Conservation (phyloP, 2,888 invertebrate species). For the Perithous albicinctus region DNA sequence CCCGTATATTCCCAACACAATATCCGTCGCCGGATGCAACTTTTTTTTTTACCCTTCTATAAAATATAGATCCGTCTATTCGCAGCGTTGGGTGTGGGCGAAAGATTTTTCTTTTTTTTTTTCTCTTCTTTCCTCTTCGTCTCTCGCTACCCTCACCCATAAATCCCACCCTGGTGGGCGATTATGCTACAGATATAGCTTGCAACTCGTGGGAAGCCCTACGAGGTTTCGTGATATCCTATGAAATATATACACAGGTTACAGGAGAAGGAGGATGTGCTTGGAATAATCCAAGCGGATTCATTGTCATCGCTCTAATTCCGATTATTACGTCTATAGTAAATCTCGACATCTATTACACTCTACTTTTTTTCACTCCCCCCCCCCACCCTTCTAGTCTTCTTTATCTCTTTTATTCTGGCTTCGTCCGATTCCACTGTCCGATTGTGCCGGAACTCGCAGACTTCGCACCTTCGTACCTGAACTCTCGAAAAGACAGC, state of each 20-base stretch:
- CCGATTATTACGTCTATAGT: slow-evolving; percentile 42
- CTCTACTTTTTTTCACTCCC: slow-evolving; percentile 31
- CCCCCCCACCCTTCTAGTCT: no score
- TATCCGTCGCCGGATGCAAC: slow-evolving; percentile 30
- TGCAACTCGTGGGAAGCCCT: slow-evolving; percentile 27
- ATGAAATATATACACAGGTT: slow-evolving; percentile 35
- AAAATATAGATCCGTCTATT: slow-evolving; percentile 39
- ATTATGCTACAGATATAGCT: slow-evolving; percentile 22
- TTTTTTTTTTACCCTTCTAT: slow-evolving; percentile 30
- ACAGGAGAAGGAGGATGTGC: slow-evolving; percentile 42
- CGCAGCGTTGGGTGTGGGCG: slow-evolving; percentile 36
- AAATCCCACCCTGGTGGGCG: slow-evolving; percentile 40
- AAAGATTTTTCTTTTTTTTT: slow-evolving; percentile 23
- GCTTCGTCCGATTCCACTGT: slow-evolving; percentile 47
- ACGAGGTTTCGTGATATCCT: slow-evolving; percentile 41
- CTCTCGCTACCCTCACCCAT: slow-evolving; percentile 14
- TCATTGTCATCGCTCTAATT: slow-evolving; percentile 54
- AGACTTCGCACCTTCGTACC: slow-evolving; percentile 59
- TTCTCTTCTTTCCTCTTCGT: not conserved
- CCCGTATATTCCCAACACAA: slow-evolving; percentile 33
- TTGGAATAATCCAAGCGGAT: slow-evolving; percentile 49
- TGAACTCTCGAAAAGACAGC: slow-evolving; percentile 66
- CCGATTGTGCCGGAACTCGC: slow-evolving; percentile 56
- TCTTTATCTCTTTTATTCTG: slow-evolving; percentile 45
- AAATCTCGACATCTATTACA: slow-evolving; percentile 37